These are phyloP conservation scores for Antidorcas marsupialis DNA, from an alignment of 2,113 vertebrate species.

Conservation along the genomic window DNA sequence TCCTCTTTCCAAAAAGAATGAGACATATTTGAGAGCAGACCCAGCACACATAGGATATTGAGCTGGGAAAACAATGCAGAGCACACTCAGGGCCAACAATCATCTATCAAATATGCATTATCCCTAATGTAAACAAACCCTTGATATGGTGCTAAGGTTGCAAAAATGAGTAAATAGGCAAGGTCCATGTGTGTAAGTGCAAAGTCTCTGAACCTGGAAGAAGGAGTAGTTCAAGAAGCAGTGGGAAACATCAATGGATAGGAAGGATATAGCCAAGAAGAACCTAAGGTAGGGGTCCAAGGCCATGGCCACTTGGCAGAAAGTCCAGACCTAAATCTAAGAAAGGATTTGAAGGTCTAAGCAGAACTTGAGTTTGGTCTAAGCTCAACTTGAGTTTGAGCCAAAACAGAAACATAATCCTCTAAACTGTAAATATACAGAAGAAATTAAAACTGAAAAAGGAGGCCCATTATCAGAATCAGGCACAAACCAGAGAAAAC, in stretches of 20 bases:
- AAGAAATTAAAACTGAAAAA: not conserved
- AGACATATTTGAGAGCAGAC: not conserved
- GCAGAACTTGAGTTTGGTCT: not conserved
- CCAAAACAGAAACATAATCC: not conserved
- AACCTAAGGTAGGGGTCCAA: not conserved
- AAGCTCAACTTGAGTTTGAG: not conserved
- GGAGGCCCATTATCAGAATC: not conserved
- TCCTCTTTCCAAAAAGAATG: not conserved
- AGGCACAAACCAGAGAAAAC: not conserved
- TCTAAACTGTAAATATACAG: not conserved
- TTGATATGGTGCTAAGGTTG: not conserved
- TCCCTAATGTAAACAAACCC: not conserved
- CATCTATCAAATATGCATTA: not conserved
- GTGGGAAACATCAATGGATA: not conserved
- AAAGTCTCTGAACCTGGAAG: not conserved
- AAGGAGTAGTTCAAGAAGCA: not conserved
- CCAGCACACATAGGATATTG: not conserved
- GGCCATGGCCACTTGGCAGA: not conserved
- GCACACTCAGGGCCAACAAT: not conserved
- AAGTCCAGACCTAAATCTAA: not conserved
- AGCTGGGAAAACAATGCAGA: not conserved
- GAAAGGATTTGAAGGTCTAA: not conserved
- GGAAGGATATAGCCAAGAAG: not conserved
- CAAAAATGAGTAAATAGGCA: not conserved
- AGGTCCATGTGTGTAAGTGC: not conserved